phyloP scores from a whole-genome alignment of 2,888 invertebrate species.

The Hydroisotoma schaefferi region DNA sequence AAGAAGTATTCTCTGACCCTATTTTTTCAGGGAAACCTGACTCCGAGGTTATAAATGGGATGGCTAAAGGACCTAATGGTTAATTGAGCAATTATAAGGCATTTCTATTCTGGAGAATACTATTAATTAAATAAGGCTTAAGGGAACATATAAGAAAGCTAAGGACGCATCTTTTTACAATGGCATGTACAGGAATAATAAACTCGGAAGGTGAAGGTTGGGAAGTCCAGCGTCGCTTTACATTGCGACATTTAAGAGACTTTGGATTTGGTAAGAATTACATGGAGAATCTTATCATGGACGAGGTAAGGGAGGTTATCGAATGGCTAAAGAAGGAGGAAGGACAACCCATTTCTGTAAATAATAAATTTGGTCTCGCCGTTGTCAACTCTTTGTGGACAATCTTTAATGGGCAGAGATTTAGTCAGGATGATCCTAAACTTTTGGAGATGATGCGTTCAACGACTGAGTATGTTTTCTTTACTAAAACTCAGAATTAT shows the following conservation, averaged over 20 bases:
- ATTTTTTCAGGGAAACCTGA: no score
- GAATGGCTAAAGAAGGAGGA: conserved; percentile 18
- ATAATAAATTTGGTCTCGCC: conserved; percentile 22
- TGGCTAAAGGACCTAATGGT: no score
- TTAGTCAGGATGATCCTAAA: conserved; percentile 28
- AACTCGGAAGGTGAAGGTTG: conserved; percentile 21
- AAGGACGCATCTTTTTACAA: no score
- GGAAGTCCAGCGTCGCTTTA: conserved; percentile 26
- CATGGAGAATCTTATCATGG: conserved; percentile 20
- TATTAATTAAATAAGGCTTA: no score
- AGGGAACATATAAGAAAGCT: no score
- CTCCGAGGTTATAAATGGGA: no score
- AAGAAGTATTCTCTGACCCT: no score
- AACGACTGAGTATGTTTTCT: neutral
- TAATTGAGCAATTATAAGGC: no score
- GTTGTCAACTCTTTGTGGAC: conserved; percentile 30
- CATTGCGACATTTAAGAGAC: conserved; percentile 17
- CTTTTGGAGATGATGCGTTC: conserved; percentile 13
- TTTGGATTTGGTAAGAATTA: conserved; percentile 25
- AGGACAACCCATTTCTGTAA: conserved; percentile 17
- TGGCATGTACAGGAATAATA: conserved; percentile 21
- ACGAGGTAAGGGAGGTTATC: conserved; percentile 18
- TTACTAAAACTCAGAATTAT: no score
- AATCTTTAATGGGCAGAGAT: conserved; percentile 22
- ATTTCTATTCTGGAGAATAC: no score